Evolutionary conservation across 1,140 invertebrate species (phyloP), one percentile per base, ranked within the genome.

Genomic region (Papilio machaon): DNA sequence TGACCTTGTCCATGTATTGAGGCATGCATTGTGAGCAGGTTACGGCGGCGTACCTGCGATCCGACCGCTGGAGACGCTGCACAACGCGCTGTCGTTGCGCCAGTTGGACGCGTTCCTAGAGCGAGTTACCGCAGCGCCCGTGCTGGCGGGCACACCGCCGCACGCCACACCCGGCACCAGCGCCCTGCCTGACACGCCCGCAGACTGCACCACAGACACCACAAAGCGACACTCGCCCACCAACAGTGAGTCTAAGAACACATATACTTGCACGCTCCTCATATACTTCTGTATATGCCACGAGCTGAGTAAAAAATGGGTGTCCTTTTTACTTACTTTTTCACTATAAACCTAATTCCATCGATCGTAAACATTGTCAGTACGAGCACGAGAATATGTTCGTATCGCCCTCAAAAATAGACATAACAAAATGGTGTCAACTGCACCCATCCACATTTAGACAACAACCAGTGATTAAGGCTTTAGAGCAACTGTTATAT

Each of bases 21-120:
- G 64, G 13, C 64, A 13, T 38, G 64, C 6, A 35, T 70, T 70
- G 30, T 35, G 64, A 70, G 97, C 97, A 93, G 97, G 97, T 58
- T 98, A 97, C 91, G 97, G 97, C 43, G 97, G 98, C 85, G 98
- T 99, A 70, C 99, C 99, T 54, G 97, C 98, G 1, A 98, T 99
- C 84, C 96, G 98, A 73, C 98, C 99, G 1, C 91, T 99, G 88
- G 99, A 99, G 95, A 99, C 99, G 4, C 95, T 99, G 49, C 99
- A 99, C 95, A 99, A 99, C 95, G 98, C 98, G 46, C 94, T 99
- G 82, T 99, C 98, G 43, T 95, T 99, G 83, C 96, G 97, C 54
- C 98, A 99, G 91, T 93, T 99, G 84, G 98, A 99, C 90, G 95
- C 95, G 6, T 99, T 99, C 91, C 94, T 99, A 85, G 97, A 98